phyloP scores from a whole-genome alignment of 2,888 invertebrate genomes.

The Apodemia zela region DNA sequence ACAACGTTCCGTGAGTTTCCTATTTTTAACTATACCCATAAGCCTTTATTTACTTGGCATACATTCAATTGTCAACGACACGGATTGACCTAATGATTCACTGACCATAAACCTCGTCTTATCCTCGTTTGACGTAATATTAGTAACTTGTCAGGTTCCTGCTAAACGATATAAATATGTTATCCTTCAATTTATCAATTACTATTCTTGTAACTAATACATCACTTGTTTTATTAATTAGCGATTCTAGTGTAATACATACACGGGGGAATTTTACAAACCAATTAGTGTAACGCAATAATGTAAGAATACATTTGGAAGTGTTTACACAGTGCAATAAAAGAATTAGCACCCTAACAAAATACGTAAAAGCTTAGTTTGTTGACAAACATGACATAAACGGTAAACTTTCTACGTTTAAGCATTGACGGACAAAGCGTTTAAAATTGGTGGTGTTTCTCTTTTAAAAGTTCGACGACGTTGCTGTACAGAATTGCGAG shows the following conservation, averaged over 20 bases:
- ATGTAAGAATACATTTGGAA: constrained; percentile 3
- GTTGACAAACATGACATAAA: constrained; percentile 21
- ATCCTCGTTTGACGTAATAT: constrained; percentile 69
- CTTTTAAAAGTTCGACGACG: constrained; percentile 65
- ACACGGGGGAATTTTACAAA: constrained; percentile 4
- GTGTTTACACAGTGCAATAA: constrained; percentile 16
- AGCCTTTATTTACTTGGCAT: constrained; percentile 56
- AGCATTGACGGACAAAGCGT: constrained; percentile 63
- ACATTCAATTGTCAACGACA: constrained; percentile 71
- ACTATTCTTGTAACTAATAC: constrained; percentile 10
- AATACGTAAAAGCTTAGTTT: constrained; percentile 19
- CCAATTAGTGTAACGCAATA: constrained; percentile 7
- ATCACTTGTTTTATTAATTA: constrained; percentile 11
- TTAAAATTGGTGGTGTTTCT: constrained; percentile 56
- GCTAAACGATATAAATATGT: constrained; percentile 11
- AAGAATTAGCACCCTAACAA: constrained; percentile 15
- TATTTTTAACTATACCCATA: constrained; percentile 43
- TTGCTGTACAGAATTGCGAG: constrained; percentile 54
- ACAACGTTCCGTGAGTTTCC: constrained; percentile 39
- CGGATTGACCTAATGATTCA: constrained; percentile 75
- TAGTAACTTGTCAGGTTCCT: constrained; percentile 15
- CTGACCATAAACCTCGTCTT: constrained; percentile 64
- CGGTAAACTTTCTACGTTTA: constrained; percentile 57
- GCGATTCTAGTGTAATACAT: background rate
- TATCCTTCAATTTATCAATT: constrained; percentile 8